Evolutionary conservation across 37 sponge, comb jelly and placozoan genomes (phyloP).

Genomic region (Chondrilla cf. caribensis): DNA sequence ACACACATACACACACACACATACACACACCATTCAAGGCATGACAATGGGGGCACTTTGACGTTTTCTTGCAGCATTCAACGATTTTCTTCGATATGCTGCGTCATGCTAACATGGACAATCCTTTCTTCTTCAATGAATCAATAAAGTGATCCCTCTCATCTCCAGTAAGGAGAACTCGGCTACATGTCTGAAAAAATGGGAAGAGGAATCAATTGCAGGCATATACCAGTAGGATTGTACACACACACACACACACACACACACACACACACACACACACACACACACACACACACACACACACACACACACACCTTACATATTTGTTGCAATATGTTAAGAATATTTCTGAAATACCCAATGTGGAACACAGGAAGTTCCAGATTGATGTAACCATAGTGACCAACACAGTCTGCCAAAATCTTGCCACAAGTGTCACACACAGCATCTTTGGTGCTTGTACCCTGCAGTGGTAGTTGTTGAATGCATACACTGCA

Average conservation of each 20-base stretch:
- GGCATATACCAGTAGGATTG: no score
- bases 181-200: constrained; percentile 57
- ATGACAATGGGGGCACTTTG: constrained; percentile 77
- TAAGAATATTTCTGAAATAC: constrained; percentile 76
- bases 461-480: constrained; percentile 79
- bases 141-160: constrained; percentile 42
- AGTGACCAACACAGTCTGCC: constrained; percentile 96
- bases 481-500: no score
- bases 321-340: constrained; percentile 92
- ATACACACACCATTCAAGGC: neutral
- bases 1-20: neutral
- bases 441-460: constrained; percentile 77
- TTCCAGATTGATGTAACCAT: constrained; percentile 96
- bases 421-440: constrained; percentile 88
- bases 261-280: no score
- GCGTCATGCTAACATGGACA: constrained; percentile 50
- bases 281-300: no score
- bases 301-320: constrained; percentile 49
- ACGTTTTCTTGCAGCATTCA: constrained; percentile 73
- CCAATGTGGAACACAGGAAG: constrained; percentile 97
- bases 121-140: constrained; percentile 25
- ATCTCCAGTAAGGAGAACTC: constrained; percentile 27
- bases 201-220: neutral
- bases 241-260: no score
- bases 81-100: constrained; percentile 70